A percentile compares a stretch with the other conserved stretches of the same genome.
Evolutionary conservation across 2,888 invertebrate genomes (phyloP).

Genomic region (Acheta domesticus): DNA sequence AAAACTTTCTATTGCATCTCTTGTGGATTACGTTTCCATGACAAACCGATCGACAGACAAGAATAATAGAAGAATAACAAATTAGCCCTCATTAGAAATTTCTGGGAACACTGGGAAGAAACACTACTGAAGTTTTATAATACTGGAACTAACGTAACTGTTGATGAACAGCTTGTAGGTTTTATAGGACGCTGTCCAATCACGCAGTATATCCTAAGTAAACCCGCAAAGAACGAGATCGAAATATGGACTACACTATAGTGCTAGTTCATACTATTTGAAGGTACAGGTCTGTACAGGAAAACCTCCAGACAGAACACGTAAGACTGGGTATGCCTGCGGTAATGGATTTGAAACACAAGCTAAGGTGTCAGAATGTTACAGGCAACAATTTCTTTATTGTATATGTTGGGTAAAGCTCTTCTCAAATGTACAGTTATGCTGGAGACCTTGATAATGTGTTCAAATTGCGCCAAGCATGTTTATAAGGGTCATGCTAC

Average conservation of each 20-base stretch:
- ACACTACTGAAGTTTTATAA: neutral
- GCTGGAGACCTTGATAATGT: no score
- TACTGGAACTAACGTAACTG: neutral
- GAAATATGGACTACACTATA: neutral
- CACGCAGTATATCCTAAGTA: neutral
- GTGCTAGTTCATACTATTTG: neutral
- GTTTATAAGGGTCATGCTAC: neutral
- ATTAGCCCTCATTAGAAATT: no score
- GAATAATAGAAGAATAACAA: no score
- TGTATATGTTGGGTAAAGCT: neutral
- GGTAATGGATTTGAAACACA: neutral
- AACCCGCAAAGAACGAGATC: neutral
- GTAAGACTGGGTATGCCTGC: neutral
- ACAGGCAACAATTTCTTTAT: constrained; percentile 21
- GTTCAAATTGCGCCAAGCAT: neutral
- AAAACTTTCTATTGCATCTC: no score
- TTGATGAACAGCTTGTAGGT: neutral
- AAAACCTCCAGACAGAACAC: neutral
- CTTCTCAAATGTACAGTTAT: neutral
- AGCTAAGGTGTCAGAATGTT: neutral
- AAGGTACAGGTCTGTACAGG: constrained; percentile 18
- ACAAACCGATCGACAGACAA: no score
- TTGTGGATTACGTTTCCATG: no score
- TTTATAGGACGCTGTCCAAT: neutral
- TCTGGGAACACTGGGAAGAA: no score